Percentiles rank a stretch among this genome's conserved stretches.
These are phyloP conservation scores for Drosophila oshimai DNA, from an alignment of 1,140 invertebrate species.

Conservation along the genomic window DNA sequence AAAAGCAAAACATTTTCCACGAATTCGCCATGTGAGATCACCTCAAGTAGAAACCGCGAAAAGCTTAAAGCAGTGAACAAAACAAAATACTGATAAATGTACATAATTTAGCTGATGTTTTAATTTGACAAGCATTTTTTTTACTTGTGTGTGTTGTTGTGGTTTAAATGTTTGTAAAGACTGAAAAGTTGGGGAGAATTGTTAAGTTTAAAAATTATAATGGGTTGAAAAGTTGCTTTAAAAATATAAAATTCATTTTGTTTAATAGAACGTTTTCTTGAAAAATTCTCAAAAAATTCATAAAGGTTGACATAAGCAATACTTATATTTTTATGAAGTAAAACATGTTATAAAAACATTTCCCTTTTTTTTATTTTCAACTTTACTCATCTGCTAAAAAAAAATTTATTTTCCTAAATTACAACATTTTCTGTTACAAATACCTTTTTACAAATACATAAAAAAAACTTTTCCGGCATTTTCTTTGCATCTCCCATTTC, in stretches of 20 bases:
- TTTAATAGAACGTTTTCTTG: no score
- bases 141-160: neutral
- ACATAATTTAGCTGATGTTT: neutral
- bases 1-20: slow-evolving; percentile 16
- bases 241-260: neutral
- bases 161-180: neutral
- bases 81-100: slow-evolving; percentile 19
- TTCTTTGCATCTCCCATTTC: neutral
- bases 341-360: no score
- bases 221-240: neutral
- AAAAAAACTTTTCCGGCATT: slow-evolving; percentile 24
- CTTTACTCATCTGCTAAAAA: neutral
- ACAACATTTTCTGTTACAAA: no score
- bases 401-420: neutral
- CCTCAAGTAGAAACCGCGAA: slow-evolving; percentile 24
- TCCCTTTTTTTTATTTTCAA: no score
- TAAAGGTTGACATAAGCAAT: no score
- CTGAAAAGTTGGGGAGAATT: neutral
- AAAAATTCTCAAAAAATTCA: no score
- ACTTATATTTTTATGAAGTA: no score
- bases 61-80: neutral
- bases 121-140: neutral
- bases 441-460: neutral
- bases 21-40: slow-evolving; percentile 34
- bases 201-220: no score